Evolutionary conservation across 2,888 invertebrate species (phyloP), one percentile per base, ranked within the genome.

Genomic region (Zootermopsis nevadensis): DNA sequence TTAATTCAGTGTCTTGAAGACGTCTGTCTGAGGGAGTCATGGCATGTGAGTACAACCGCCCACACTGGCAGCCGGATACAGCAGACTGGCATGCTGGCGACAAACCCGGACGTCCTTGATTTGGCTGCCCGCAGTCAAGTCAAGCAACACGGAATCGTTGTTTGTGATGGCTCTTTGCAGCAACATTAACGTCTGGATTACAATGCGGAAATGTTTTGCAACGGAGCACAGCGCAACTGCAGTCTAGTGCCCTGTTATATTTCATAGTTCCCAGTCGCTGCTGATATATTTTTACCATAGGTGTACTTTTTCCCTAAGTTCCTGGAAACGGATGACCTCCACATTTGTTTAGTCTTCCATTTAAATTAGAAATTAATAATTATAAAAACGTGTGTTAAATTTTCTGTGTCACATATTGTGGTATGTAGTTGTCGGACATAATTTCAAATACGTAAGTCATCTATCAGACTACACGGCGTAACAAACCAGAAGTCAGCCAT

Each of bases 21-120:
- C 33, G 69, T 33, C 22, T 8, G 69, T 33, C 48, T 4, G 48
- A 48, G 19, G 48, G 19, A 48, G 48, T 19, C 19, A 15, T 10
- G 60, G 10, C n/a, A 7, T 69, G 38, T n/a, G 38, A 33, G 74
- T 33, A 38, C n/a, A n/a, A n/a, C 38, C 74, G 74, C 74, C 74
- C 33, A 33, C 74, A n/a, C 74, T 7, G 24, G 74, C 42, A 74
- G 74, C 74, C 74, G 74, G 74, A 74, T 74, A 38, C 24, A n/a
- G 74, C 60, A 60, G 60, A n/a, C 27, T 27, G 60, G 60, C 60
- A 60, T 60, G 60, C n/a, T n/a, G n/a, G n/a, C 74, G 74, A 74
- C 74, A 74, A 38, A 10, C 24, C 74, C 38, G 74, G 74, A 74
- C 74, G 74, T 74, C 74, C 74, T 74, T 74, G 74, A 74, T 33